Evolutionary conservation across 1,140 invertebrate species (phyloP).

Genomic region (Hypothenemus hampei): DNA sequence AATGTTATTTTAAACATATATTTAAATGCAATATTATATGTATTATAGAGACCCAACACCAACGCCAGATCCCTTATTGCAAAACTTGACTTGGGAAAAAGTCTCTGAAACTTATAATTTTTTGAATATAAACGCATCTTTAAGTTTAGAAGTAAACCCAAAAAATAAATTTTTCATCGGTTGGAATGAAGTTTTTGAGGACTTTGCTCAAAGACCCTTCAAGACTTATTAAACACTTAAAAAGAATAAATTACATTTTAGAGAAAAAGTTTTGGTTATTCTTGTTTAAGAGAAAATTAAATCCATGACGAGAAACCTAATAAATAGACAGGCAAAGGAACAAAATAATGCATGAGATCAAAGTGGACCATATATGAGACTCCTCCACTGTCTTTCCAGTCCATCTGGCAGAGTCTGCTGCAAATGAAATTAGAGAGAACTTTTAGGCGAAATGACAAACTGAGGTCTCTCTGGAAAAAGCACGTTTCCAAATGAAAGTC

Average conservation of each 20-base stretch:
- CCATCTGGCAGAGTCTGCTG: constrained; percentile 37
- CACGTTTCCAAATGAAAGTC: constrained; percentile 17
- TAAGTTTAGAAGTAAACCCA: constrained; percentile 3
- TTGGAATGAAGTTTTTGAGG: constrained; percentile 2
- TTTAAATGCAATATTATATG: neutral
- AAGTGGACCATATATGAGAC: constrained; percentile 34
- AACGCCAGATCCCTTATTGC: neutral
- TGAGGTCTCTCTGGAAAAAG: constrained; percentile 13
- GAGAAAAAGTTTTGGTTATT: neutral
- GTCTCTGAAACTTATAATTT: neutral
- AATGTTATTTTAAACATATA: neutral
- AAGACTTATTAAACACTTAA: constrained; percentile 1
- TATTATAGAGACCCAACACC: constrained; percentile 5
- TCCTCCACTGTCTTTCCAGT: constrained; percentile 38
- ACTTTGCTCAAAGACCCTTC: constrained; percentile 7
- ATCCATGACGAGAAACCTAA: too few relatives aligned
- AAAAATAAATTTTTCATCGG: constrained; percentile 3
- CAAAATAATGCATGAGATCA: constrained; percentile 31
- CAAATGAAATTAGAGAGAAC: constrained; percentile 38
- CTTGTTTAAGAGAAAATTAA: too few relatives aligned
- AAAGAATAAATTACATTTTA: neutral
- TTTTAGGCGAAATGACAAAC: constrained; percentile 33
- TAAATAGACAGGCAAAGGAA: too few relatives aligned
- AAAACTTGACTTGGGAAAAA: neutral
- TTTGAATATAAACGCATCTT: constrained; percentile 5